Percentiles rank a stretch among this genome's conserved stretches.
phyloP scores from a whole-genome alignment of 1,140 invertebrate species.

The Saccostrea cuccullata region DNA sequence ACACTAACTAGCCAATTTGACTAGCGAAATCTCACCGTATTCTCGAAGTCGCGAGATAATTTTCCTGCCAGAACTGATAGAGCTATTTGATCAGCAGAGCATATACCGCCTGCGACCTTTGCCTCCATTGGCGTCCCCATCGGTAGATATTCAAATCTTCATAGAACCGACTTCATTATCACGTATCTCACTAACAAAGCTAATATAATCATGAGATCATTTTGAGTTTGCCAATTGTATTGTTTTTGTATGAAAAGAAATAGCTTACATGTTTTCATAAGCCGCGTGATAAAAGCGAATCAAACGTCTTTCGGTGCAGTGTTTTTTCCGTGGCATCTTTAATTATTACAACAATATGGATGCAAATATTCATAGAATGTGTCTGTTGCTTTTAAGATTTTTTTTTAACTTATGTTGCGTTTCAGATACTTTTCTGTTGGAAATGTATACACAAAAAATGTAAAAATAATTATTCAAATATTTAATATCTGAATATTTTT shows the following conservation, averaged over 20 bases:
- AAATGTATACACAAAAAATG: background rate
- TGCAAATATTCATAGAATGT: conserved; percentile 30
- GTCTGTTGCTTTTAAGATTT: background rate
- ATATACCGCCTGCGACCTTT: conserved; percentile 26
- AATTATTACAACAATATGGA: conserved; percentile 26
- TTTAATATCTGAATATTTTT: too few relatives aligned
- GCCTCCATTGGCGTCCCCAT: conserved; percentile 14
- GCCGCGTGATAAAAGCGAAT: conserved; percentile 13
- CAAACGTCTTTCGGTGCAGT: conserved; percentile 23
- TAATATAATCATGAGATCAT: conserved; percentile 34
- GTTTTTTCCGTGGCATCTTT: conserved; percentile 12
- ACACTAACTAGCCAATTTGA: conserved; percentile 27
- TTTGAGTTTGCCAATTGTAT: conserved; percentile 36
- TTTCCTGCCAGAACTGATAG: conserved; percentile 35
- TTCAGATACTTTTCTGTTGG: background rate
- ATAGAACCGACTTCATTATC: conserved; percentile 14
- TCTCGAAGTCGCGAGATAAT: conserved; percentile 33
- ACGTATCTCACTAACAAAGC: conserved; percentile 35
- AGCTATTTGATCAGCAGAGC: conserved; percentile 35
- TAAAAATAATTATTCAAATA: too few relatives aligned
- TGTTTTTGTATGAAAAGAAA: conserved; percentile 38
- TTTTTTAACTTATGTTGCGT: background rate
- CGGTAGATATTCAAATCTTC: conserved; percentile 12
- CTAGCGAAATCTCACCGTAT: conserved; percentile 22
- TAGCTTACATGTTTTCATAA: conserved; percentile 36